These are phyloP conservation scores for Brachionus plicatilis DNA, from an alignment of 1,140 invertebrate species.

Conservation along the genomic window DNA sequence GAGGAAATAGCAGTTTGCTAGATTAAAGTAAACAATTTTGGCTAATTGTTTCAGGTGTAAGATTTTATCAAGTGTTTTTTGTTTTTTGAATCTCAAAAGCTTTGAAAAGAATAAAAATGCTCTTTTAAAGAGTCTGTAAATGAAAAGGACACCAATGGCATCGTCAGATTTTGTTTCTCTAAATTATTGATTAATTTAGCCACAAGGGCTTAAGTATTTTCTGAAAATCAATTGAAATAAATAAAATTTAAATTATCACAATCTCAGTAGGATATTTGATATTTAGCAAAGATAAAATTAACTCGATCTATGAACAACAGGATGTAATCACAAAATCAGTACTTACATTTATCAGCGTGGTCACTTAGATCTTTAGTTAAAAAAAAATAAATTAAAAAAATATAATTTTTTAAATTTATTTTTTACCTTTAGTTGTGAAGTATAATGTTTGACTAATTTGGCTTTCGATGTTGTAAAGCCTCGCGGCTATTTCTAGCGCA, in stretches of 20 bases:
- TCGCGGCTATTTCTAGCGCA: not conserved
- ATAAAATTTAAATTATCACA: not conserved
- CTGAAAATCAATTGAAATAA: not conserved
- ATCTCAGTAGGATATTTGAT: not conserved
- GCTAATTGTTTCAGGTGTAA: not conserved
- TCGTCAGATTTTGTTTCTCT: not conserved
- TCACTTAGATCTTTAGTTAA: not conserved
- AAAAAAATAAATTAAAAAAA: not conserved
- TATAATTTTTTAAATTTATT: not conserved
- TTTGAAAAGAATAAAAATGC: not conserved
- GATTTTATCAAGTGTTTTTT: not conserved
- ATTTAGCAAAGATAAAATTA: not conserved
- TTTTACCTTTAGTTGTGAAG: not conserved
- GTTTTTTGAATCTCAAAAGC: not conserved
- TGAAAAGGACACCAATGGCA: slow-evolving; percentile 10
- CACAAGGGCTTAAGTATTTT: slow-evolving; percentile 11
- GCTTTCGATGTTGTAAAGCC: slow-evolving; percentile 3
- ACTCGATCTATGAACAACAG: not conserved
- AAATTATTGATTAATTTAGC: slow-evolving; percentile 28
- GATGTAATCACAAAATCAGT: not conserved
- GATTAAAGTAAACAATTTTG: not conserved
- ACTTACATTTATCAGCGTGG: slow-evolving; percentile 32
- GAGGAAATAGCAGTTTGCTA: not conserved
- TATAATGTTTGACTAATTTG: not conserved
- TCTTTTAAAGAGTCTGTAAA: slow-evolving; percentile 3